A percentile compares a stretch with the other conserved stretches of the same genome.
These are phyloP conservation scores for Tethea ocularis DNA, from an alignment of 2,888 invertebrate genomes.

Conservation along the genomic window DNA sequence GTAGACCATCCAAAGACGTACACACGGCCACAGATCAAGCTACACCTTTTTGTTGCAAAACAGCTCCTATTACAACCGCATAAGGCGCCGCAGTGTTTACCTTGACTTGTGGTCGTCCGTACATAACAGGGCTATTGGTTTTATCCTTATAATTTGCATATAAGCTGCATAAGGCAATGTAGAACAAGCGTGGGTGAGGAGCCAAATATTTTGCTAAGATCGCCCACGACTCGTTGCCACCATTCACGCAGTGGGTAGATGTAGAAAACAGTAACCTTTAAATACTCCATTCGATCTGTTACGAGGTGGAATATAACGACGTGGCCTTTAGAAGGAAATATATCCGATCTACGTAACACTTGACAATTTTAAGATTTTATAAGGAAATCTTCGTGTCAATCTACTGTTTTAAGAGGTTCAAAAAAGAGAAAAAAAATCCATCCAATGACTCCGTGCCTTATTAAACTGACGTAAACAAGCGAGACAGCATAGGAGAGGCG, in stretches of 20 bases:
- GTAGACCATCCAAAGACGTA: too few relatives aligned
- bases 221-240: conserved; percentile 56
- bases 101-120: too few relatives aligned
- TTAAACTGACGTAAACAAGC: too few relatives aligned
- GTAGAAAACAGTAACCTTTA: conserved; percentile 53
- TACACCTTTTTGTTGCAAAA: too few relatives aligned
- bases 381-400: background rate
- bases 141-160: conserved; percentile 19
- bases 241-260: conserved; percentile 45
- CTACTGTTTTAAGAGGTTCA: too few relatives aligned
- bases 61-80: too few relatives aligned
- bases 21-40: too few relatives aligned
- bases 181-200: conserved; percentile 61
- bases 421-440: too few relatives aligned
- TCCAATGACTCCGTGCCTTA: too few relatives aligned
- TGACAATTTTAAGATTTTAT: background rate
- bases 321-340: background rate
- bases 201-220: conserved; percentile 55
- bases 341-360: background rate
- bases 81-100: too few relatives aligned
- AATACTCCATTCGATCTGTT: conserved; percentile 28
- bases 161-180: conserved; percentile 53
- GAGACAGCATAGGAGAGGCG: too few relatives aligned
- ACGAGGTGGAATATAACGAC: background rate
- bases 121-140: background rate